Conservation (phyloP, 2,113 vertebrate genomes). For the Suncus etruscus region DNA sequence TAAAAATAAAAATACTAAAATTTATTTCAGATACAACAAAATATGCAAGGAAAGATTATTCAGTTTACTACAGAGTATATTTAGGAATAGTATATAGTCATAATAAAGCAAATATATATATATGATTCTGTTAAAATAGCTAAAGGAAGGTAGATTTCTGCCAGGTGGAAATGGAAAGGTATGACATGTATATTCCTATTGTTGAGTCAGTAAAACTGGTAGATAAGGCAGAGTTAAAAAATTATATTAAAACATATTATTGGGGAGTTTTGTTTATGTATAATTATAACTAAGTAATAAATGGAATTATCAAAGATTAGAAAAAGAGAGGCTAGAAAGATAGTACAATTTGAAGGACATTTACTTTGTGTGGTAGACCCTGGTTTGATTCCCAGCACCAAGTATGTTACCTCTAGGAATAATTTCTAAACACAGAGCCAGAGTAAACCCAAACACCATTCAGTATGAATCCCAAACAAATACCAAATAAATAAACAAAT, state of each 20-base stretch:
- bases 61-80: background rate
- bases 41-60: background rate
- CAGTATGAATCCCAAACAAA: too few relatives aligned
- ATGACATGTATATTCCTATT: background rate
- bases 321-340: background rate
- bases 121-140: background rate
- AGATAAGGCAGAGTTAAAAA: background rate
- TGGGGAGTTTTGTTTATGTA: background rate
- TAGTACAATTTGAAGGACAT: too few relatives aligned
- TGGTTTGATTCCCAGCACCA: too few relatives aligned
- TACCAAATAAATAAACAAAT: too few relatives aligned
- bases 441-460: too few relatives aligned
- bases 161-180: background rate
- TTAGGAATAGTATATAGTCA: background rate
- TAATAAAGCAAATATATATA: background rate
- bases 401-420: too few relatives aligned
- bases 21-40: slow-evolving; percentile 30
- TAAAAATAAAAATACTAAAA: background rate
- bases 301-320: background rate
- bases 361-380: too few relatives aligned
- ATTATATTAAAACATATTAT: too few relatives aligned
- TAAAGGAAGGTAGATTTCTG: background rate
- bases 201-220: background rate
- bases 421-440: too few relatives aligned
- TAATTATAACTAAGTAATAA: background rate